Base-by-base conservation (phyloP, 2,888 invertebrate genomes). In the Agrotis ipsilon region DNA sequence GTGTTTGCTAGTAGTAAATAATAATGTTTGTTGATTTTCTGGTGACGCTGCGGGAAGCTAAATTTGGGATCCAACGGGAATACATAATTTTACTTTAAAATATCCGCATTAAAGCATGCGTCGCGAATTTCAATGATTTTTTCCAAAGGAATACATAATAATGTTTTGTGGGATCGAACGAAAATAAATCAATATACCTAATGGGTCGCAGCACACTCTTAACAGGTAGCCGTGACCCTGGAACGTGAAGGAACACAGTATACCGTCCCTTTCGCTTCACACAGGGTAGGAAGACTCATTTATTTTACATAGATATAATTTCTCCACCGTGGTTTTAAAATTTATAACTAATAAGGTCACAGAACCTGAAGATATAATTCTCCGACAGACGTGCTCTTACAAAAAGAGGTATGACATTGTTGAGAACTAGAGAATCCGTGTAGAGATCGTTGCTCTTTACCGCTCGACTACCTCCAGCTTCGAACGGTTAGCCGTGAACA, bases 371-470 rank as follows among this genome's bases (percentile, higher is more conserved):
- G 13, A 65, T 18, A 51, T n/a, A 57, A 61, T 18, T 21, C 24
- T 48, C n/a, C 24, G 5, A 61, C 52, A 54, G 52, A 66, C 19
- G 66, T 63, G 39, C 46, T 61, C 45, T 51, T 55, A 54, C 21
- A 66, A 63, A 73, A 66, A 61, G 45, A 67, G 54, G 62, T 60
- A 43, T 60, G 24, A 67, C 80, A 80, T 76, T 67, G 67, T 74
- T 66, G 39, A 21, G 46, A 63, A 46, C 39, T 73, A 72, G 46
- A 66, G 46, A 76, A 76, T 73, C 80, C 65, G 61, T 73, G 64
- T 58, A 66, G 80, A 76, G 76, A 76, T 80, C 75, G 63, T 80
- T 74, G 76, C 67, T 74, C 80, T 80, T 63, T 80, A 67, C 62
- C 66, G 80, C 76, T 73, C 75, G 80, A 80, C 74, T 66, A 76